Evolutionary conservation across 2,888 invertebrate species (phyloP), one percentile per base, ranked within the genome.

Genomic region (Lypha dubia): DNA sequence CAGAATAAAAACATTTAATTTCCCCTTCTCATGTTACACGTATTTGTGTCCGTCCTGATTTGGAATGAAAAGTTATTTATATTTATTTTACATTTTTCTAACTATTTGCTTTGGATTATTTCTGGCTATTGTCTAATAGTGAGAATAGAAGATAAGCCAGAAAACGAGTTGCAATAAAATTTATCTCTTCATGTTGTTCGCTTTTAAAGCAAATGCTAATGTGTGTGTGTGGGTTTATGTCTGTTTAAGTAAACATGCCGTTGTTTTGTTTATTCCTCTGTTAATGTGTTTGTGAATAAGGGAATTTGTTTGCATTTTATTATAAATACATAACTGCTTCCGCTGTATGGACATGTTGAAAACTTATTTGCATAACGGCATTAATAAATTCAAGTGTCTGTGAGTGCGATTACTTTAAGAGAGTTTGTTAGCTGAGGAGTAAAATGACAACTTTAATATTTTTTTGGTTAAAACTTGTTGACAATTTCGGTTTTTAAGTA

Each of bases 281-380:
- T 41, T 56, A 22, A 60, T 35, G 22, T 62, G 60, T 13, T 5
- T 62, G 49, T 17, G 62, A 70, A 70, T 24, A 9, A 49, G 24
- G 8, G 28, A 51, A 20, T 63, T 75, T 75, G 53, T 53, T 53
- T 70, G 44, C 35, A 70, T 62, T 70, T 70, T 70, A 49, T 51
- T 60, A 68, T 41, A 60, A 38, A 60, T n/a, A n/a, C n/a, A n/a
- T 68, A 74, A 51, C 41, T 51, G 77, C 32, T 77, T 77, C 68
- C 62, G 60, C 60, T 74, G 22, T 20, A 63, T 28, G 53, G 5
- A 5, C 17, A 62, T 17, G 51, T 17, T 32, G 62, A 74, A 17
- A 35, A 49, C 0, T 49, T 35, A 3, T 20, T 28, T 24, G 17
- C 24, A 1, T 24, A 44, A 67, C 6, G 20, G 15, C 17, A 35